phyloP scores from a whole-genome alignment of 2,113 vertebrate genomes.

The Mionectes macconnelli region DNA sequence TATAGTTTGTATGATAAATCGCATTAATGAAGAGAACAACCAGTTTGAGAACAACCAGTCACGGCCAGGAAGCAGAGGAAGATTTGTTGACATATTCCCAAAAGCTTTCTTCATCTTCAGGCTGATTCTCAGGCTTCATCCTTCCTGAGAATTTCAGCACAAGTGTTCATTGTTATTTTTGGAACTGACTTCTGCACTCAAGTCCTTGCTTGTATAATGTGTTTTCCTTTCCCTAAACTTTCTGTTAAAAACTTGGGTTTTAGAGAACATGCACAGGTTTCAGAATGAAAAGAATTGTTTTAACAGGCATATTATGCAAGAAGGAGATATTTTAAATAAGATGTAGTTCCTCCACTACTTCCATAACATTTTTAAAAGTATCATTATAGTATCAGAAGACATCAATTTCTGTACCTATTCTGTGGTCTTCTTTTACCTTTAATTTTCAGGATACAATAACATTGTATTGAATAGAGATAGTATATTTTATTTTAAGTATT shows the following conservation, averaged over 20 bases:
- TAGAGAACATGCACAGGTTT: neutral
- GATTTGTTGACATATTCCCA: conserved; percentile 45
- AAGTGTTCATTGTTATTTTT: conserved; percentile 49
- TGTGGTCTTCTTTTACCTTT: neutral
- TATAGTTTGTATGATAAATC: neutral
- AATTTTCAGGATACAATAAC: neutral
- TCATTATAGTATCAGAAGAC: neutral
- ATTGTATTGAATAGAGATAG: neutral
- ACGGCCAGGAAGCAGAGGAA: neutral
- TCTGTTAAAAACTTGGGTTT: neutral
- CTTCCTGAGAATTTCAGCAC: conserved; percentile 39
- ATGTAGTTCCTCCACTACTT: neutral
- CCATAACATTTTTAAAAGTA: neutral
- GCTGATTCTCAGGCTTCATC: conserved; percentile 43
- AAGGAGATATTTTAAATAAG: neutral
- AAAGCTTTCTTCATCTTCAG: conserved; percentile 5
- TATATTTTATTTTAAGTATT: neutral
- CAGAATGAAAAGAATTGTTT: neutral
- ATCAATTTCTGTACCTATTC: neutral
- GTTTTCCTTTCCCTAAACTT: neutral
- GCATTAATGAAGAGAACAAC: neutral
- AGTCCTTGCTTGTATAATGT: neutral
- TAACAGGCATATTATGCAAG: neutral
- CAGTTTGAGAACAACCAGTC: conserved; percentile 3
- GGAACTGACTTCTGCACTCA: conserved; percentile 18